Conservation (phyloP, 2,113 vertebrate genomes). For the Rhea pennata region DNA sequence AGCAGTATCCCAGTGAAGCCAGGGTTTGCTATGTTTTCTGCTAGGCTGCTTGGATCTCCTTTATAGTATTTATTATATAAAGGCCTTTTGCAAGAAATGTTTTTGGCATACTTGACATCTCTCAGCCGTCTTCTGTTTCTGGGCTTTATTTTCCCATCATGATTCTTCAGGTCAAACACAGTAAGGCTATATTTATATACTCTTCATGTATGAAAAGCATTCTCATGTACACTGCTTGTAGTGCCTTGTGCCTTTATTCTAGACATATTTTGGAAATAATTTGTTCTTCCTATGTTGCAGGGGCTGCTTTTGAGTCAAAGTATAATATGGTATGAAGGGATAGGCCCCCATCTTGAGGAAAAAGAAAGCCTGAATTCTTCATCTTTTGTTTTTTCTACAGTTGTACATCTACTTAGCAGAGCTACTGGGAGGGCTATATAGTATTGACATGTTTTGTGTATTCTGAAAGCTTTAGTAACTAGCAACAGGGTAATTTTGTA, state of each 20-base stretch:
- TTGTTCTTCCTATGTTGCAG: background rate
- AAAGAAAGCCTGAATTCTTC: background rate
- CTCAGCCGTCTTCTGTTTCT: background rate
- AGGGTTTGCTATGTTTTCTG: background rate
- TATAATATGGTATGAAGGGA: background rate
- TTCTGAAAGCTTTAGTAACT: background rate
- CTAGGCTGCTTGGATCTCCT: background rate
- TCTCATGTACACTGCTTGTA: background rate
- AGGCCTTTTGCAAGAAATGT: background rate
- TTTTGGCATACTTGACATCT: background rate
- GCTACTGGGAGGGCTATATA: fast-evolving
- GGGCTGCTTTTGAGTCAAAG: background rate
- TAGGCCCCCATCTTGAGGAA: background rate
- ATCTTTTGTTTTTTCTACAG: background rate
- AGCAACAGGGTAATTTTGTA: background rate
- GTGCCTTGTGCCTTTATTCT: background rate
- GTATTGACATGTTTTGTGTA: background rate
- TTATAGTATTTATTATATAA: background rate
- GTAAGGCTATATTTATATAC: background rate
- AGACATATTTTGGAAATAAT: background rate
- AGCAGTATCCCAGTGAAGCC: background rate
- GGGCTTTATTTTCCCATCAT: background rate
- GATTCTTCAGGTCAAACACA: background rate
- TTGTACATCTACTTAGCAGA: background rate
- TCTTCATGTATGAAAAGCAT: background rate